Evolutionary conservation across 1,140 invertebrate species (phyloP).

Genomic region (Drosophila simulans): DNA sequence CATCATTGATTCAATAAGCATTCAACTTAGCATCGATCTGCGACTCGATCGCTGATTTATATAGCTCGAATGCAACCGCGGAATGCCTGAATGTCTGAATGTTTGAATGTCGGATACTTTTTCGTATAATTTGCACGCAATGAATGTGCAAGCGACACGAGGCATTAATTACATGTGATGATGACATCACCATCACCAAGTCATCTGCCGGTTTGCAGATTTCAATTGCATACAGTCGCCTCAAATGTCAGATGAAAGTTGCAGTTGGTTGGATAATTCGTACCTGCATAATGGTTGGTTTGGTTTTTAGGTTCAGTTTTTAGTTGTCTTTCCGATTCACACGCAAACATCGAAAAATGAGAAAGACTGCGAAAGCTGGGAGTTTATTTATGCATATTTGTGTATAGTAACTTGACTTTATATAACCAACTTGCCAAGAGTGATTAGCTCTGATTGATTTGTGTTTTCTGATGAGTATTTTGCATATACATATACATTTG

Average conservation of each 20-base stretch:
- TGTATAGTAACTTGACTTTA: conserved; percentile 13
- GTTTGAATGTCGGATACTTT: conserved; percentile 1
- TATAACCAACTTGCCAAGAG: conserved; percentile 29
- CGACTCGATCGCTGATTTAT: conserved; percentile 38
- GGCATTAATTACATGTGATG: conserved; percentile 69
- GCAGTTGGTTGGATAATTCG: conserved; percentile 23
- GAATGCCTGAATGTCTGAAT: conserved; percentile 20
- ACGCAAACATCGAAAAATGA: conserved; percentile 47
- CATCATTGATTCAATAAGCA: conserved; percentile 46
- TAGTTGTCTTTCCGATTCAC: conserved; percentile 26
- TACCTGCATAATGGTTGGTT: conserved; percentile 16
- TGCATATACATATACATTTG: conserved; percentile 39
- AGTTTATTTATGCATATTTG: conserved; percentile 13
- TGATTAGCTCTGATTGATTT: conserved; percentile 78
- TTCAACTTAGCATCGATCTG: conserved; percentile 49
- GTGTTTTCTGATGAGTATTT: conserved; percentile 19
- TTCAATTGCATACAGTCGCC: conserved; percentile 57
- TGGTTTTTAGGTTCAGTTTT: conserved; percentile 6
- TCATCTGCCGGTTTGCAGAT: conserved; percentile 34
- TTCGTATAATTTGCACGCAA: conserved; percentile 55
- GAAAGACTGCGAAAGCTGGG: not conserved
- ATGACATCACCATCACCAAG: not conserved
- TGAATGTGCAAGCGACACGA: conserved; percentile 51
- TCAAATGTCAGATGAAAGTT: conserved; percentile 74
- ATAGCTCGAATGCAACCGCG: conserved; percentile 36